Conservation (phyloP, 2,113 vertebrate genomes). For the Calyptommatus sinebrachiatus region DNA sequence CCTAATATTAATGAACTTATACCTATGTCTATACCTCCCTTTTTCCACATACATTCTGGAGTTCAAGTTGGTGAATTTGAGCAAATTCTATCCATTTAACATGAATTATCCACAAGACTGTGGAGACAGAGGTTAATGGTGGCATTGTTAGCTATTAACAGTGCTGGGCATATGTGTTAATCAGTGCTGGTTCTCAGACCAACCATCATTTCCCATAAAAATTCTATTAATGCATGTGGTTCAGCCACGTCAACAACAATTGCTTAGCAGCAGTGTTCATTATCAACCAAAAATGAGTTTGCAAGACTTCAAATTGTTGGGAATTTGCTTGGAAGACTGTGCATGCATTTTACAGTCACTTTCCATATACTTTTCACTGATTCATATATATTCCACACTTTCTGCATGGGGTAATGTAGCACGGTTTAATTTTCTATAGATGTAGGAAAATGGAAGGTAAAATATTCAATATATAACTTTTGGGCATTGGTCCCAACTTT, state of each 20-base stretch:
- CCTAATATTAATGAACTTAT: constrained; percentile 3
- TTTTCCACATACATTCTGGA: background rate
- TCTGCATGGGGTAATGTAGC: background rate
- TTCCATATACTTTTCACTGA: background rate
- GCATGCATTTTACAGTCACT: background rate
- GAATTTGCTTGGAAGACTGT: background rate
- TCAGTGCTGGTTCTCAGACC: background rate
- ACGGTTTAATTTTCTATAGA: too few species aligned
- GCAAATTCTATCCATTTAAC: constrained; percentile 15
- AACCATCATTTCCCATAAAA: constrained; percentile 11
- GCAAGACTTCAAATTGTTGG: background rate
- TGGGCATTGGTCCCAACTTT: too few species aligned
- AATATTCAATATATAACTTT: too few species aligned
- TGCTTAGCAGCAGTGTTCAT: background rate
- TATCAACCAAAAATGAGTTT: constrained; percentile 12
- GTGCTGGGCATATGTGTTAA: background rate
- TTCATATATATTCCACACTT: background rate
- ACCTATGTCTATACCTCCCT: background rate
- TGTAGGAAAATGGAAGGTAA: too few species aligned
- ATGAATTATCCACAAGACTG: background rate
- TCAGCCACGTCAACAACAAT: background rate
- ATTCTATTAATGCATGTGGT: background rate
- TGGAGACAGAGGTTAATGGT: constrained; percentile 17
- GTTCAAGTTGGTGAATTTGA: constrained; percentile 25
- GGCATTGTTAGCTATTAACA: constrained; percentile 16